Evolutionary conservation across 1,140 invertebrate species (phyloP).

Genomic region (Proales similis): DNA sequence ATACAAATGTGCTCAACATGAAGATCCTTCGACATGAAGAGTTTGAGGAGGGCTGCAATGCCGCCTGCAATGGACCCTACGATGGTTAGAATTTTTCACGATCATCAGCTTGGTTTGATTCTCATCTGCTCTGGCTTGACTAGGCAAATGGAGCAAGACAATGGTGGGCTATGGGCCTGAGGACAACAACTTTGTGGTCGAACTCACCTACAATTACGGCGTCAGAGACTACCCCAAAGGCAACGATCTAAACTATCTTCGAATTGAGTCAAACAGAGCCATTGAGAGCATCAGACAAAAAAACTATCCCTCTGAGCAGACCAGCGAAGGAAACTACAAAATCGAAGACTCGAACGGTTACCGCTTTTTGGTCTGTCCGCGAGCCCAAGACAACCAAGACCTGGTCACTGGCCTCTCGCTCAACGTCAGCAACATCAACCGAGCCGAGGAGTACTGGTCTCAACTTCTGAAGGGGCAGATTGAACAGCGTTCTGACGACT

Average conservation of each 20-base stretch:
- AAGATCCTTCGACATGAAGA: slow-evolving; percentile 88
- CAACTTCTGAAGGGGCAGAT: slow-evolving; percentile 14
- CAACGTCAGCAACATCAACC: slow-evolving; percentile 67
- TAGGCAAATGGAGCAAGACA: slow-evolving; percentile 92
- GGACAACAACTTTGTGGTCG: slow-evolving; percentile 86
- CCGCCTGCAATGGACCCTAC: slow-evolving; percentile 84
- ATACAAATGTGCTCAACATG: slow-evolving; percentile 81
- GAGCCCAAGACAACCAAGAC: slow-evolving; percentile 60
- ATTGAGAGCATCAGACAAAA: slow-evolving; percentile 62
- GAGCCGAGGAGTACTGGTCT: slow-evolving; percentile 58
- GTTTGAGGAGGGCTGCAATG: slow-evolving; percentile 88
- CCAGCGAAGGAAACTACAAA: slow-evolving; percentile 58
- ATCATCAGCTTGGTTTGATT: slow-evolving; percentile 78
- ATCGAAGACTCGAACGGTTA: slow-evolving; percentile 82
- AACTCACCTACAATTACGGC: slow-evolving; percentile 95
- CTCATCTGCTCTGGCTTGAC: neutral
- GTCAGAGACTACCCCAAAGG: slow-evolving; percentile 72
- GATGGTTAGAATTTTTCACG: slow-evolving; percentile 35
- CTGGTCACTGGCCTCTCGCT: slow-evolving; percentile 73
- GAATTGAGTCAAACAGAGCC: slow-evolving; percentile 68
- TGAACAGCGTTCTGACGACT: neutral
- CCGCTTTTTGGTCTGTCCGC: slow-evolving; percentile 71
- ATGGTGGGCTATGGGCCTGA: slow-evolving; percentile 97
- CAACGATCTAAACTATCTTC: slow-evolving; percentile 77
- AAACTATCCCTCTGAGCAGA: slow-evolving; percentile 61